A percentile compares a stretch with the other conserved stretches of the same genome.
Conservation (phyloP, 37 sponge, comb jelly and placozoan species). For the Halichondria panicea region DNA sequence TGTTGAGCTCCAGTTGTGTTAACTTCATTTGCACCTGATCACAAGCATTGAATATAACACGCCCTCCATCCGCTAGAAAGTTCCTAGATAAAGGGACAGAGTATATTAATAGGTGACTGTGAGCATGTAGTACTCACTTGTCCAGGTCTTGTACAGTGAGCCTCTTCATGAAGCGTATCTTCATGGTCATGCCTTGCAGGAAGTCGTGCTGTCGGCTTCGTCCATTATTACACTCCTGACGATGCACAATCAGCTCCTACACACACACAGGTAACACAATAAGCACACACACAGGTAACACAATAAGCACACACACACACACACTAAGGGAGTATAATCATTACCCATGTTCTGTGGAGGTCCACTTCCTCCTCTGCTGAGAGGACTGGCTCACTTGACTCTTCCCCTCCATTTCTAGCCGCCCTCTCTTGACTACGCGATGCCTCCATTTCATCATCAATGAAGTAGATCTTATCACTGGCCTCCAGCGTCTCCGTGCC, state of each 20-base stretch:
- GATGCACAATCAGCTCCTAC: constrained; percentile 27
- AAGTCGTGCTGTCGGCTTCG: constrained; percentile 42
- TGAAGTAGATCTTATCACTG: constrained; percentile 17
- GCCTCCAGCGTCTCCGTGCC: background rate
- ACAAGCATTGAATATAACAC: constrained; percentile 58
- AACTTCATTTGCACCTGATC: constrained; percentile 77
- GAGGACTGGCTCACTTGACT: background rate
- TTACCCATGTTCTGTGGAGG: constrained; percentile 14
- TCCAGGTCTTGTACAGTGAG: constrained; percentile 44
- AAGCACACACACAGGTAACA: background rate
- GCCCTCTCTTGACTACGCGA: background rate
- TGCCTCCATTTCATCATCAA: constrained; percentile 25
- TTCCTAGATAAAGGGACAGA: background rate
- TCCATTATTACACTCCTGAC: constrained; percentile 21
- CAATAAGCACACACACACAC: background rate
- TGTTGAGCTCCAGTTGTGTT: constrained; percentile 64
- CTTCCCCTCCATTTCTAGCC: background rate
- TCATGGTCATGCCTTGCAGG: constrained; percentile 69
- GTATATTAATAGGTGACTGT: background rate
- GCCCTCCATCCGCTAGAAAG: constrained; percentile 31
- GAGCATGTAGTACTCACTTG: background rate
- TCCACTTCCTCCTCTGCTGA: constrained; percentile 19
- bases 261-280: background rate
- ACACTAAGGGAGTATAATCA: background rate
- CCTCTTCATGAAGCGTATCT: constrained; percentile 65